Evolutionary conservation across 2,888 invertebrate genomes (phyloP), one percentile per base, ranked within the genome.

Genomic region (Hydrotaea diabolus): DNA sequence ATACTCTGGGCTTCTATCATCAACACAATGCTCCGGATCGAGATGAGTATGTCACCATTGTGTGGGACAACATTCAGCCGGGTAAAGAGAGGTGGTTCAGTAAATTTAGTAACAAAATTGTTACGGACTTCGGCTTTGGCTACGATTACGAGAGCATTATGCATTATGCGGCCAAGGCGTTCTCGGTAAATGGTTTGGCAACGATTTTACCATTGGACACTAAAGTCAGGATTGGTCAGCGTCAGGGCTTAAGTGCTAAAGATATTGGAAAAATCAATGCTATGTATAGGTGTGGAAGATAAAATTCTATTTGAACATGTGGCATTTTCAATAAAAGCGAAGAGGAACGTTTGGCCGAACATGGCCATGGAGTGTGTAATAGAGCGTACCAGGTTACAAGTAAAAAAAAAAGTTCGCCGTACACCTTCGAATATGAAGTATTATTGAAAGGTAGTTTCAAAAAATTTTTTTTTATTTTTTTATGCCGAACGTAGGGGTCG

Each of bases 101-200:
- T 72, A 96, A 95, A 90, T 93, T 95, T 0, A 93, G 93, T 15
- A 89, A 92, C 9, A 91, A 92, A 11, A 91, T 90, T n/a, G 93
- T 94, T 0, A 93, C 94, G 13, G 94, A 94, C 49, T 96, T 93
- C 88, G 95, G 95, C 3, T 93, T 95, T 39, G 91, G 93, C 0
- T 96, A 96, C 88, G 96, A 96, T 90, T 96, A 95, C 90, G 93
- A 94, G 83, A 96, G 96, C 86, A 95, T 96, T 1, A 95, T 96
- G 95, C 96, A 96, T 89, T 96, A 96, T 90, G 95, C 95, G 0
- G 93, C 94, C 26, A 93, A 93, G 17, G 96, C 96, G 0, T 96
- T 96, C 91, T 95, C 96, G 0, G 93, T 89, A 73, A 96, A 96
- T 90, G 94, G 94, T 0, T 89, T 93, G 87, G 93, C 94, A n/a